phyloP scores from a whole-genome alignment of 1,140 invertebrate species.

The Hestina assimilis region DNA sequence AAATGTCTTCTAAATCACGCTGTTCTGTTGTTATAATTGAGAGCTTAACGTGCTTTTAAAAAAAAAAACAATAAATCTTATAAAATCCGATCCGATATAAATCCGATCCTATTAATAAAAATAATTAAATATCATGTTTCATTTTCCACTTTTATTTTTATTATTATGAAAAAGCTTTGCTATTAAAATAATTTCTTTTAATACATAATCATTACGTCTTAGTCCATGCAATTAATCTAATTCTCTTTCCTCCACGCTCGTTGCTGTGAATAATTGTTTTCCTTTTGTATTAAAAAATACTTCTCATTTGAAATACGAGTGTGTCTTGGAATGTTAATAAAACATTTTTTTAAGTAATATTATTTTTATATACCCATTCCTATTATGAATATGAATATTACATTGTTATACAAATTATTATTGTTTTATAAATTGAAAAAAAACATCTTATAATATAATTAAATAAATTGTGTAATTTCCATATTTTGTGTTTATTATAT shows the following conservation, averaged over 20 bases:
- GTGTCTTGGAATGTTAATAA: slow-evolving; percentile 1
- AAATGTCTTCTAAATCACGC: too few species aligned
- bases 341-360: background rate
- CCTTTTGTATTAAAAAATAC: background rate
- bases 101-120: background rate
- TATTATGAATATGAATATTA: too few species aligned
- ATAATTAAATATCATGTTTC: background rate
- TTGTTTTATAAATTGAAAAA: too few species aligned
- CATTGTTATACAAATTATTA: too few species aligned
- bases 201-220: background rate
- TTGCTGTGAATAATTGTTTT: background rate
- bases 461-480: too few species aligned
- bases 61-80: too few species aligned
- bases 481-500: too few species aligned
- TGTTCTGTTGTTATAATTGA: too few species aligned
- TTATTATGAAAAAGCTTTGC: background rate
- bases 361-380: background rate
- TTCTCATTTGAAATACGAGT: background rate
- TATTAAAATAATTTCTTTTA: background rate
- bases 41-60: too few species aligned
- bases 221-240: background rate
- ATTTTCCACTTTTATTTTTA: background rate
- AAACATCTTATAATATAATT: too few species aligned
- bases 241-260: background rate
- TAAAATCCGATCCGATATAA: too few species aligned